phyloP scores from a whole-genome alignment of 2,113 vertebrate genomes.

The Spea bombifrons region DNA sequence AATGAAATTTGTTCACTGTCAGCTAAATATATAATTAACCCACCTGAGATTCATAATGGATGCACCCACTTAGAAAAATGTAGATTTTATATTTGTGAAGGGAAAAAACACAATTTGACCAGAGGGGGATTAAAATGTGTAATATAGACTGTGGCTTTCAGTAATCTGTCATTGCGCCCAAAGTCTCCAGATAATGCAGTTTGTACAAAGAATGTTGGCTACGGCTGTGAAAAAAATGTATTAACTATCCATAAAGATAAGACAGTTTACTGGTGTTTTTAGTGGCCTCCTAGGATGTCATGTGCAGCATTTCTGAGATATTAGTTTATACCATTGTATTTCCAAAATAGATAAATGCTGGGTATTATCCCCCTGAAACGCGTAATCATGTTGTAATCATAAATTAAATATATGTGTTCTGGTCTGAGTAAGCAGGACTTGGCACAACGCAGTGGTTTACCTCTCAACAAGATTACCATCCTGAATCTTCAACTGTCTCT shows the following conservation, averaged over 20 bases:
- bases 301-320: background rate
- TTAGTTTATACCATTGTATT: background rate
- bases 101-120: background rate
- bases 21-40: background rate
- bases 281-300: background rate
- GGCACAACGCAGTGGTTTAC: background rate
- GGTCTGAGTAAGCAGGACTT: background rate
- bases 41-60: background rate
- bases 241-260: background rate
- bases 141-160: background rate
- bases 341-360: conserved; percentile 19
- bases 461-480: conserved; percentile 50
- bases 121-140: background rate
- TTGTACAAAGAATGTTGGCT: background rate
- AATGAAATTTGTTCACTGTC: background rate
- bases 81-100: background rate
- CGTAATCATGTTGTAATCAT: background rate
- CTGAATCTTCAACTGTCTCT: conserved; percentile 44
- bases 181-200: background rate
- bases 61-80: background rate
- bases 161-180: background rate
- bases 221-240: background rate
- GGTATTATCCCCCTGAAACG: conserved; percentile 1
- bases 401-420: background rate
- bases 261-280: background rate